phyloP scores from a whole-genome alignment of 2,888 invertebrate genomes.

The Euclidia mi region DNA sequence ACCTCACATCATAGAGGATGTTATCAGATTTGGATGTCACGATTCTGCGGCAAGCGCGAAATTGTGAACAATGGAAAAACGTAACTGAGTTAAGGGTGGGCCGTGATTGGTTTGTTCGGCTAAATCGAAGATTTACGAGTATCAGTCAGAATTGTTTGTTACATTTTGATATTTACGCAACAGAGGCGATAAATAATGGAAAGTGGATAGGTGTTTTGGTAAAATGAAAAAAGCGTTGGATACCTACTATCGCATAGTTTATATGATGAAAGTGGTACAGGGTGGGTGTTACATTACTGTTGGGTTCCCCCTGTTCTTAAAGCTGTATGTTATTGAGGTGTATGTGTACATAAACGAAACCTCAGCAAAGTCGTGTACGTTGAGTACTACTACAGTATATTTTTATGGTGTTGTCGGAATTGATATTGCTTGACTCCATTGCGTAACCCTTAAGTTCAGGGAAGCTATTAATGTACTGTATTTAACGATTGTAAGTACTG shows the following conservation, averaged over 20 bases:
- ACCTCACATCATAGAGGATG: slow-evolving; percentile 43
- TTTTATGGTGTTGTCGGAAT: no score
- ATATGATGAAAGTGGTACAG: slow-evolving; percentile 1
- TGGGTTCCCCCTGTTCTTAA: not conserved
- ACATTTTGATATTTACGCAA: slow-evolving; percentile 51
- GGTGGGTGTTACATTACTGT: slow-evolving; percentile 4
- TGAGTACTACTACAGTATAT: not conserved
- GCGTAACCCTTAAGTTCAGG: no score
- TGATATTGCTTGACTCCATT: no score
- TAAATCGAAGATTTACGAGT: slow-evolving; percentile 53
- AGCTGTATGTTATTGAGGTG: slow-evolving; percentile 3
- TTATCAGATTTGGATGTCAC: slow-evolving; percentile 55
- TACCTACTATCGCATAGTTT: slow-evolving; percentile 9
- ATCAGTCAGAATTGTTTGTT: slow-evolving; percentile 45
- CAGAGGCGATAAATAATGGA: slow-evolving; percentile 50
- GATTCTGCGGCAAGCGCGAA: slow-evolving; percentile 40
- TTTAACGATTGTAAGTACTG: no score
- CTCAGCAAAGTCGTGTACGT: not conserved
- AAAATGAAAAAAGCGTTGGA: slow-evolving; percentile 33
- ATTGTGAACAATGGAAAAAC: slow-evolving; percentile 55
- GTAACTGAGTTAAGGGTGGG: slow-evolving; percentile 43
- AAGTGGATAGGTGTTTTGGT: slow-evolving; percentile 38
- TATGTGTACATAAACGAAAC: slow-evolving; percentile 2
- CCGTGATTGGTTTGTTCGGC: slow-evolving; percentile 46
- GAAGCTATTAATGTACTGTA: no score